Percentiles rank a stretch among this genome's conserved stretches.
phyloP scores from a whole-genome alignment of 2,113 vertebrate species.

The Ochotona curzoniae region DNA sequence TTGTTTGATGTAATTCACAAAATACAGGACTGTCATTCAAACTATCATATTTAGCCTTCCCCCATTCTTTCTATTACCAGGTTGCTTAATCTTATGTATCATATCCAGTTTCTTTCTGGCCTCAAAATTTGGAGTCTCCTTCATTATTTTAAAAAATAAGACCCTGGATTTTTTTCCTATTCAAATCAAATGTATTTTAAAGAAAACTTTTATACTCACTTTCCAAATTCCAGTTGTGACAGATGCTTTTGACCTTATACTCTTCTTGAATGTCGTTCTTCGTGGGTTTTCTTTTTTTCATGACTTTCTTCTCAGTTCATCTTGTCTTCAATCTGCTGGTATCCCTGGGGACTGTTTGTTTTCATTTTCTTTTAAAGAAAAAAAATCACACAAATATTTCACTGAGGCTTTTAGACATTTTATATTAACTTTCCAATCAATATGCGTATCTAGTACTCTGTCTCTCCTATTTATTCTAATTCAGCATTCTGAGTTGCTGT shows the following conservation, averaged over 20 bases:
- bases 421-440: not conserved
- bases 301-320: not conserved
- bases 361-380: not conserved
- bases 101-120: not conserved
- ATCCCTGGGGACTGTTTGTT: not conserved
- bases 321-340: not conserved
- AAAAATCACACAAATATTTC: not conserved
- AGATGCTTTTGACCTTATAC: not conserved
- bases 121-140: not conserved
- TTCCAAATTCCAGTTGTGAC: not conserved
- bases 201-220: not conserved
- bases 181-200: not conserved
- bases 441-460: not conserved
- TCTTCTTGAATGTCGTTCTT: not conserved
- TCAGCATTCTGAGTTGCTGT: not conserved
- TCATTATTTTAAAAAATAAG: not conserved
- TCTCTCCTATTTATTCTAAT: not conserved
- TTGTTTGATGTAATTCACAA: not conserved
- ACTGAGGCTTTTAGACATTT: not conserved
- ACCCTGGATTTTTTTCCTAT: slow-evolving; percentile 5
- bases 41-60: not conserved
- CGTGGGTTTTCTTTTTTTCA: slow-evolving; percentile 6
- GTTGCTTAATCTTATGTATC: not conserved
- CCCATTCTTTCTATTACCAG: not conserved
- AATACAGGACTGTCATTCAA: not conserved